phyloP scores from a whole-genome alignment of 2,113 vertebrate genomes.

The Lophura nycthemera region DNA sequence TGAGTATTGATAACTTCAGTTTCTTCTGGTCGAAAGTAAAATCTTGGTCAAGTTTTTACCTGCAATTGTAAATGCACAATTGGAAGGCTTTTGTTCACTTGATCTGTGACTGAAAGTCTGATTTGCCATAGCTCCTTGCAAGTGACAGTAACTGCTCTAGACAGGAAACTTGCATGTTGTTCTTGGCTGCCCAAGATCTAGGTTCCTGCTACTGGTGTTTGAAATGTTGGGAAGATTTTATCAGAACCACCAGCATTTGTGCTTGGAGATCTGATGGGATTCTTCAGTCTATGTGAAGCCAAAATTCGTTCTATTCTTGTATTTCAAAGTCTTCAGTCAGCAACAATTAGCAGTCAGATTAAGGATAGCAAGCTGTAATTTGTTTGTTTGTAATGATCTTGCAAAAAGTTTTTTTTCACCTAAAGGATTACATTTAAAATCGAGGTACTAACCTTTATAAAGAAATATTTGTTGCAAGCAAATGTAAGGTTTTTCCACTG shows the following conservation, averaged over 20 bases:
- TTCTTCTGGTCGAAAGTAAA: not conserved
- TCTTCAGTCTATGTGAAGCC: not conserved
- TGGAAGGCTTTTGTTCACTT: not conserved
- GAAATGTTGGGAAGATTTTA: not conserved
- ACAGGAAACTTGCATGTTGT: not conserved
- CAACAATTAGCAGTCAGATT: not conserved
- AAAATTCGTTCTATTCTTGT: not conserved
- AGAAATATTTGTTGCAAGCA: not conserved
- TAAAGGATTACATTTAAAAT: not conserved
- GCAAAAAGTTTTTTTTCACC: not conserved
- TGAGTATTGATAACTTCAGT: not conserved
- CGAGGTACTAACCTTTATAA: not conserved
- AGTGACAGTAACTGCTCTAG: not conserved
- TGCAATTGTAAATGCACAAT: not conserved
- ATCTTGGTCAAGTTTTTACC: not conserved
- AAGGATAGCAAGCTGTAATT: not conserved
- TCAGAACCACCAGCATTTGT: not conserved
- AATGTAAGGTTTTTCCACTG: not conserved
- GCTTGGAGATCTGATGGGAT: not conserved
- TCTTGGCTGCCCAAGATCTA: not conserved
- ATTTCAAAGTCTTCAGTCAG: not conserved
- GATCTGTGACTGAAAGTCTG: not conserved
- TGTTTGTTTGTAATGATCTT: not conserved
- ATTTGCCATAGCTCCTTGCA: not conserved
- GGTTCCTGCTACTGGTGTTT: accelerated